Conservation (phyloP, 2,888 invertebrate genomes). For the Cataglyphis livida region DNA sequence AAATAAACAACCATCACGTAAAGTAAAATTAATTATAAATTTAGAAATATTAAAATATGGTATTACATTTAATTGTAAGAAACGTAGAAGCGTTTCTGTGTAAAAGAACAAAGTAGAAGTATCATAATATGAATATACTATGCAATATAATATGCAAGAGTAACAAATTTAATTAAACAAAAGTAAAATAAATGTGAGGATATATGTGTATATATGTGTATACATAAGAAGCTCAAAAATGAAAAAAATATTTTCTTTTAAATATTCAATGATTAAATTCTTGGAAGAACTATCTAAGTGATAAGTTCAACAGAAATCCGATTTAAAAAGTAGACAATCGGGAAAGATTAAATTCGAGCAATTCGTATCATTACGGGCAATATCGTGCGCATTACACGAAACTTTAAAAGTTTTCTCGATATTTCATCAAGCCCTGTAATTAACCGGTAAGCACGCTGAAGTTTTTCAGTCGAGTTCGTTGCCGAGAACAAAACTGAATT, state of each 20-base stretch:
- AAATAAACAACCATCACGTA: background rate
- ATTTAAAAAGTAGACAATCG: constrained; percentile 44
- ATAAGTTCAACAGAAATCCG: background rate
- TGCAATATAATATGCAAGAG: background rate
- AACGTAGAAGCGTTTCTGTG: background rate
- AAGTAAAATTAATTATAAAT: constrained; percentile 5
- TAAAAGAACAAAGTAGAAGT: background rate
- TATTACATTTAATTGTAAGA: background rate
- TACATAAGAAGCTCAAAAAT: background rate
- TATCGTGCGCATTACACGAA: constrained; percentile 48
- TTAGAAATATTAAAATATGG: background rate
- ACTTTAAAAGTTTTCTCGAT: constrained; percentile 49
- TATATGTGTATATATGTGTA: background rate
- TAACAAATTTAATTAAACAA: background rate
- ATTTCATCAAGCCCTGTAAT: constrained; percentile 51
- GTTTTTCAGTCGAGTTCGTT: constrained; percentile 53
- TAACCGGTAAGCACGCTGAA: constrained; percentile 51
- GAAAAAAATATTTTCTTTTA: background rate
- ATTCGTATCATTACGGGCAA: constrained; percentile 52
- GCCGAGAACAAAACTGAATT: constrained; percentile 56
- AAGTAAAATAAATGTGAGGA: background rate
- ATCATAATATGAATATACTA: background rate
- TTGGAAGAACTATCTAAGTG: background rate
- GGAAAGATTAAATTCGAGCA: constrained; percentile 38
- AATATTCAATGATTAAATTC: constrained; percentile 1